Base-by-base conservation (phyloP, 2,113 vertebrate species). In the Indicator indicator region DNA sequence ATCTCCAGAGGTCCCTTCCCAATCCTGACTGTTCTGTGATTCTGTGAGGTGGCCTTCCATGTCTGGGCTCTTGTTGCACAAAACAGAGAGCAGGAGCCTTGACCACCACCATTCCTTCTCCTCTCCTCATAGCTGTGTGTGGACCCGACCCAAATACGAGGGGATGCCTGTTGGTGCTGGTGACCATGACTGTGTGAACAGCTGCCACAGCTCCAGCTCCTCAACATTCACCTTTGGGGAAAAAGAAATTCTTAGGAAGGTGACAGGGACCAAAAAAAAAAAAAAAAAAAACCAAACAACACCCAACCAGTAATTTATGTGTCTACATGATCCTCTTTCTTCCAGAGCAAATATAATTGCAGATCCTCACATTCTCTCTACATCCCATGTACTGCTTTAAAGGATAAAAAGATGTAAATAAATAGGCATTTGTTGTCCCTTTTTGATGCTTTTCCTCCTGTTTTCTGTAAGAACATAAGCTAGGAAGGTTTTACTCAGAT, bases 391-490 rank as follows among this genome's bases (percentile, higher is more conserved):
- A 63, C 82, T 62, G 16, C 90, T 94, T 86, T 74, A 42, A 54
- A 80, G 89, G 96, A 93, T 95, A 92, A 90, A 90, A 94, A 93
- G 32, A 93, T 89, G 95, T 83, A 63, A 92, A 86, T 87, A 93
- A 93, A 64, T 79, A 86, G n/a, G 88, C 88, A 74, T 95, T 95
- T 97, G 58, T 83, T 63, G 64, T 92, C 72, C 90, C 71, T 94
- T 88, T 94, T 83, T 79, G n/a, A 70, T 73, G 71, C 96, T 84
- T 81, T 96, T 86, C 59, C 88, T 94, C 68, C 64, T 4, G 1
- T 87, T 93, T 93, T 95, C 94, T 75, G 26, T 96, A 97, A 98
- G 97, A 96, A 95, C 96, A 95, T 96, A 97, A 97, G 95, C 96
- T 96, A 94, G 85, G 87, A 91, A 95, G 95, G 91, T 94, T 97